Conservation (phyloP, 1,140 invertebrate genomes). For the Atopsyche davidsoni region DNA sequence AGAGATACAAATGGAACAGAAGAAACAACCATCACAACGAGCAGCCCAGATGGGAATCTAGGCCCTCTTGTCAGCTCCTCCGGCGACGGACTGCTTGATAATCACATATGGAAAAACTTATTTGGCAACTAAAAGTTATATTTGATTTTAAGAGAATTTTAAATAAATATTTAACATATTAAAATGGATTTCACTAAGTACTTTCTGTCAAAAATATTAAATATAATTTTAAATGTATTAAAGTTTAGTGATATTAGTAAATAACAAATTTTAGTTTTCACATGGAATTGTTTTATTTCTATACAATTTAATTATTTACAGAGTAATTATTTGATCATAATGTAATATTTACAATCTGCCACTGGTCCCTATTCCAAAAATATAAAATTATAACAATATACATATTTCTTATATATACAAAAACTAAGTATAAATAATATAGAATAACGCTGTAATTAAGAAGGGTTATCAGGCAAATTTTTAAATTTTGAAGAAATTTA, state of each 20-base stretch:
- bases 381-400: conserved; percentile 13
- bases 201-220: background rate
- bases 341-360: conserved; percentile 24
- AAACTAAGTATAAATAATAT: too few species aligned
- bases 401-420: background rate
- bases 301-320: conserved; percentile 11
- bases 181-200: background rate
- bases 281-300: conserved; percentile 22
- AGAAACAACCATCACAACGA: conserved; percentile 44
- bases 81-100: conserved; percentile 44
- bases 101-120: conserved; percentile 32
- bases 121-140: conserved; percentile 12
- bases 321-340: too few species aligned
- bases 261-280: conserved; percentile 16
- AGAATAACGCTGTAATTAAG: too few species aligned
- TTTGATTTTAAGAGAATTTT: conserved; percentile 9
- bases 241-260: too few species aligned
- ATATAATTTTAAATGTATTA: background rate
- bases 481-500: too few species aligned
- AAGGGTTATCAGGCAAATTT: too few species aligned
- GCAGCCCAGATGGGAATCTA: conserved; percentile 42
- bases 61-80: conserved; percentile 42
- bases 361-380: conserved; percentile 29
- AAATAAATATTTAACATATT: conserved; percentile 1
- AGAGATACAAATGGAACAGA: conserved; percentile 47